A percentile compares a stretch with the other conserved stretches of the same genome.
phyloP scores from a whole-genome alignment of 2,888 invertebrate genomes.

The Gasteruption jaculator region DNA sequence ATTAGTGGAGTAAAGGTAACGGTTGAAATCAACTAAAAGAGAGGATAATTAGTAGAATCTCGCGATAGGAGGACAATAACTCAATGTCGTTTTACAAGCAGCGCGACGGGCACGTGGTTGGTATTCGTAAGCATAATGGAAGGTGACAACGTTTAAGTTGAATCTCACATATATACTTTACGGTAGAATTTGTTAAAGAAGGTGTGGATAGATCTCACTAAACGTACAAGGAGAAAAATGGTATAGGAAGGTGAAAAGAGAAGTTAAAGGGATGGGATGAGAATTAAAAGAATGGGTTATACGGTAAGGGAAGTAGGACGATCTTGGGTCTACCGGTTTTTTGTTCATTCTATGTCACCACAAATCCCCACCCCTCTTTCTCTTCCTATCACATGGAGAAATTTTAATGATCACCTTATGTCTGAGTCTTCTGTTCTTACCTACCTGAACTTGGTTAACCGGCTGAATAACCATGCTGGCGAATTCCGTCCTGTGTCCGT shows the following conservation, averaged over 20 bases:
- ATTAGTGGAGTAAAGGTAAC: too few species aligned
- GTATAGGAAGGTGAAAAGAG: slow-evolving; percentile 15
- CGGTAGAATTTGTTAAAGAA: too few species aligned
- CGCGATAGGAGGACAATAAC: slow-evolving; percentile 32
- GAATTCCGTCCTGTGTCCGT: slow-evolving; percentile 37
- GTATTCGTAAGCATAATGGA: slow-evolving; percentile 33
- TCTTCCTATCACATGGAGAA: slow-evolving; percentile 23
- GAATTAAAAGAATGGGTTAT: too few species aligned
- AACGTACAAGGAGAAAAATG: slow-evolving; percentile 20
- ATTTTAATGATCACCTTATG: slow-evolving; percentile 42
- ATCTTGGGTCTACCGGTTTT: slow-evolving; percentile 32
- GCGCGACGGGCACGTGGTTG: slow-evolving; percentile 31
- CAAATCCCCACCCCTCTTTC: slow-evolving; percentile 26
- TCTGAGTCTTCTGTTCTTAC: slow-evolving; percentile 28
- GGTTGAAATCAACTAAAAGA: too few species aligned
- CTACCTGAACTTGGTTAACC: slow-evolving; percentile 40
- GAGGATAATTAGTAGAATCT: slow-evolving; percentile 35
- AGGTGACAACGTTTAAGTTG: too few species aligned
- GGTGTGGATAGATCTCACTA: too few species aligned
- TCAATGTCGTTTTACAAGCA: slow-evolving; percentile 36
- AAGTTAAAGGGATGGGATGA: slow-evolving; percentile 18
- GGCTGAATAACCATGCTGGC: slow-evolving; percentile 33
- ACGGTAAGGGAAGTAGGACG: slow-evolving; percentile 35
- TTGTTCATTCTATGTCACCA: slow-evolving; percentile 30
- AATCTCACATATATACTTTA: too few species aligned